Base-by-base conservation (phyloP, 1,140 invertebrate species). In the Microplitis mediator region DNA sequence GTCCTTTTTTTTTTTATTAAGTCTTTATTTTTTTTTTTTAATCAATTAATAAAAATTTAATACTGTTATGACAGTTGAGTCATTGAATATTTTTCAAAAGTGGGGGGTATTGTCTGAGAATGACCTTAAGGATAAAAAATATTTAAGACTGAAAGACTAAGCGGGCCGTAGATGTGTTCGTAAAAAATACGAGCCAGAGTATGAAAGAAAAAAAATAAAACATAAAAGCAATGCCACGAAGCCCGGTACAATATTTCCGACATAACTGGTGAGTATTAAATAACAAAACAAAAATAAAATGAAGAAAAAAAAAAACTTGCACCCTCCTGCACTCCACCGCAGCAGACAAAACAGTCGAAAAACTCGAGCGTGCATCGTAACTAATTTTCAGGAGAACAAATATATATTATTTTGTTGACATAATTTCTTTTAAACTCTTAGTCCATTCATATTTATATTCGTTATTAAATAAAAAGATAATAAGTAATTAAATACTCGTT, bases 321-420 rank as follows among this genome's bases (percentile, higher is more conserved):
- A 74, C 71, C 71, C 77, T 77, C 74, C 74, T 78, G 74, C 79
- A 80, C 73, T 79, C 76, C 75, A 69, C 70, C 52, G 74, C 74
- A 79, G 77, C 74, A 80, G 77, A 76, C 75, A 77, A 80, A 82
- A 75, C 74, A 76, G 77, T 76, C 63, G 51, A 63, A 75, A 80
- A 79, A 79, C 70, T 77, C 31, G 45, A 74, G 70, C 75, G 78
- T 81, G 78, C 79, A 81, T 75, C 68, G 73, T 76, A 81, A 76
- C 73, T 75, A 77, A 76, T 70, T 68, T 72, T 69, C 68, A 76
- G 65, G 76, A 63, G 36, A 74, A 45, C 39, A 45, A 45, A 45
- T 23, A 23, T 23, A 45, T 45, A 45, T 9, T 45, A 9, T 9
- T 45, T 45, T 45, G n/a, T 45, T 1, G 39, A 45, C 39, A 36